These are phyloP conservation scores for Cyclargus thomasi DNA, from an alignment of 1,140 invertebrate genomes.

Conservation along the genomic window DNA sequence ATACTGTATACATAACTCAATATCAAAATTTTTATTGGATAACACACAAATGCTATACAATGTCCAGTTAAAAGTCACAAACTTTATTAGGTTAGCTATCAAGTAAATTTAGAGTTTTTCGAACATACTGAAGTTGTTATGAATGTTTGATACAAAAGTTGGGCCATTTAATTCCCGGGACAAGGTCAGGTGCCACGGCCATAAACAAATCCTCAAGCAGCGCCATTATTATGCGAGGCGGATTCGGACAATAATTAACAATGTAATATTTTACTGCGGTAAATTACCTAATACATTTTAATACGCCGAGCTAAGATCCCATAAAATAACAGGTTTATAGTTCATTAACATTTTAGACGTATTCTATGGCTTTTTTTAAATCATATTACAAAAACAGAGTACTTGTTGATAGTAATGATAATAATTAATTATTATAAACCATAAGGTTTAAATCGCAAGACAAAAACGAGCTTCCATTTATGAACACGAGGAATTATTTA, in stretches of 20 bases:
- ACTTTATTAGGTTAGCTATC: too few relatives aligned
- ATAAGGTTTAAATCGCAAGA: too few relatives aligned
- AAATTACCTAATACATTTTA: neutral
- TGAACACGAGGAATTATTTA: too few relatives aligned
- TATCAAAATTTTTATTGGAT: too few relatives aligned
- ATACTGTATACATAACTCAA: too few relatives aligned
- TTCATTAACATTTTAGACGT: neutral
- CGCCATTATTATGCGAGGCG: neutral
- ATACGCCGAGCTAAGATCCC: neutral
- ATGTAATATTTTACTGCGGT: slow-evolving; percentile 3
- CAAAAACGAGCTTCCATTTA: too few relatives aligned
- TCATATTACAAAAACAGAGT: too few relatives aligned
- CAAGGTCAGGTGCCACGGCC: neutral
- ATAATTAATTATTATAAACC: too few relatives aligned
- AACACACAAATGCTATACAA: too few relatives aligned
- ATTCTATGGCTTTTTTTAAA: too few relatives aligned
- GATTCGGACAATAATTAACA: slow-evolving; percentile 1
- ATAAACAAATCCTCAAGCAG: neutral
- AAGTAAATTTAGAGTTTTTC: neutral
- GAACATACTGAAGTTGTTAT: neutral
- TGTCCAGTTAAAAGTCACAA: too few relatives aligned
- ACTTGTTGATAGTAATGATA: too few relatives aligned
- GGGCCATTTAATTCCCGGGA: neutral
- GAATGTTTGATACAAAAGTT: neutral
- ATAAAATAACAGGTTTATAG: neutral